Percentiles rank a stretch among this genome's conserved stretches.
Evolutionary conservation across 2,113 vertebrate genomes (phyloP).

Genomic region (Chaenogobius annularis): DNA sequence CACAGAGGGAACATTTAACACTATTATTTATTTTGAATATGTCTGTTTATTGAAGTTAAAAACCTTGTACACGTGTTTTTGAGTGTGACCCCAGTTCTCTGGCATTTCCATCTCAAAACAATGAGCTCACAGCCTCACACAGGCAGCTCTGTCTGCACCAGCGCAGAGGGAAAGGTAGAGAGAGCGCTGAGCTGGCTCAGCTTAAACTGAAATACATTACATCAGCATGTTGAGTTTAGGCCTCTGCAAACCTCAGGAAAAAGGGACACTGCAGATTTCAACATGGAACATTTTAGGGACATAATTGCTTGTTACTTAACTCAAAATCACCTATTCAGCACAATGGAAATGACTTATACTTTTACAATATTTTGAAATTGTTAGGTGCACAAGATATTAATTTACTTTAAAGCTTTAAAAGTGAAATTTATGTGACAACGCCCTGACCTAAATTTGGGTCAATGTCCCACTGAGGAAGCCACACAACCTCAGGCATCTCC

Average conservation of each 20-base stretch:
- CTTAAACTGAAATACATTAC: conserved; percentile 47
- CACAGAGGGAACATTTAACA: conserved; percentile 15
- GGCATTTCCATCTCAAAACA: conserved; percentile 75
- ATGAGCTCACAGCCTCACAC: conserved; percentile 74
- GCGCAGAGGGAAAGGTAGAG: conserved; percentile 40
- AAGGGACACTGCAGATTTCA: conserved; percentile 22
- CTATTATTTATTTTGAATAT: conserved; percentile 14
- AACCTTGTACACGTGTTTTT: conserved; percentile 29
- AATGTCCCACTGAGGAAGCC: conserved; percentile 59
- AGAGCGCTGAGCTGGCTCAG: conserved; percentile 56
- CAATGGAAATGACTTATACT: neutral
- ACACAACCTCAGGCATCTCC: conserved; percentile 70
- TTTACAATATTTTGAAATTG: no score
- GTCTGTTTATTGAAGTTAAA: conserved; percentile 20
- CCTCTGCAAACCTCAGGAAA: conserved; percentile 47
- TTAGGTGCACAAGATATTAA: neutral
- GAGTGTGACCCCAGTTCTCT: conserved; percentile 57
- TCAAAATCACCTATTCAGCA: neutral
- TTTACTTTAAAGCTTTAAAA: conserved; percentile 30
- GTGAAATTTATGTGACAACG: conserved; percentile 48
- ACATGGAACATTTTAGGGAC: conserved; percentile 16
- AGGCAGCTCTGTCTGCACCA: conserved; percentile 54
- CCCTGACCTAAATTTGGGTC: conserved; percentile 66
- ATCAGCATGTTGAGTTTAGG: conserved; percentile 52
- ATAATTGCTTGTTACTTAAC: conserved; percentile 1